Evolutionary conservation across 2,797 vertebrate genomes (phyloP), one percentile per base, ranked within the genome.

Genomic region (Neosilurus mollespiculum): DNA sequence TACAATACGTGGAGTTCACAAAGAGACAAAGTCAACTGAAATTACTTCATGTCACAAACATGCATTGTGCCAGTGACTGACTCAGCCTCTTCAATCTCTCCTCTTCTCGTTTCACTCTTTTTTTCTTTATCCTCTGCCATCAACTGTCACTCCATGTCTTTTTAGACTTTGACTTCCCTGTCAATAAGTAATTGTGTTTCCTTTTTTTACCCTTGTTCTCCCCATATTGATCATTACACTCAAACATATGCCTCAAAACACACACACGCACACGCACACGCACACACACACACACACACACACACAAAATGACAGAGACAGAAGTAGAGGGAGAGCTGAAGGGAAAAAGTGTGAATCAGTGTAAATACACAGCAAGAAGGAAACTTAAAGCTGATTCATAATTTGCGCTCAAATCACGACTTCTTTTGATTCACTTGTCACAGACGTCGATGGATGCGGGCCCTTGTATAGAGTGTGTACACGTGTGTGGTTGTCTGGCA

Each of bases 101-200:
- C 37, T 66, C 49, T 65, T 84, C 37, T 43, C 53, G 30, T 54
- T 43, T 64, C 82, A 26, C 70, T 72, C 79, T 58, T 66, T 78
- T 71, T 66, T 80, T 66, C 78, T 81, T 79, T 78, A 37, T 70
- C 56, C 84, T 83, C 80, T 87, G 88, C 88, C 85, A 90, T 90
- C 91, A 92, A 91, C 90, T 85, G 91, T 91, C 90, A 90, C 90
- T 91, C 90, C 86, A 89, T 90, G 87, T 92, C 90, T 92, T 92
- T 15, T 94, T 90, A 92, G 91, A 91, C 92, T 92, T 92, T 93
- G 90, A 92, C 91, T 94, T 93, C 90, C 89, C 91, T 93, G 94
- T 95, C 94, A 95, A 94, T 95, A 95, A 94, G 91, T 92, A 93
- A 94, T 94, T 94, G 93, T 94, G 91, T 91, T 89, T 88, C 88